Evolutionary conservation across 2,113 vertebrate species (phyloP), one percentile per base, ranked within the genome.

Genomic region (Leuciscus idus): DNA sequence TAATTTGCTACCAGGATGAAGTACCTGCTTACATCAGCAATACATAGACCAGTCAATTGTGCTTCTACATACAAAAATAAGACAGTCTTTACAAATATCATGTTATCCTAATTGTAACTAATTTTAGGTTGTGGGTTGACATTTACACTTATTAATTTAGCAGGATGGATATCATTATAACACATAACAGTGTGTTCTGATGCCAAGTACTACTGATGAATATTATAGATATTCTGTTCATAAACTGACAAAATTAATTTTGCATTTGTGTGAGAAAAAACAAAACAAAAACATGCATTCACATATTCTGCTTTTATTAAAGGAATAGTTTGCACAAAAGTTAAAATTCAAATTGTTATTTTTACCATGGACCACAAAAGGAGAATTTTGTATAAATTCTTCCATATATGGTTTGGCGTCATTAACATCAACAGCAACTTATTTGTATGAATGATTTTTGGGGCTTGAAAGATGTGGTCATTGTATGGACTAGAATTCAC

Each of bases 261-360:
- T 11, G 30, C 43, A 59, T 76, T 28, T 59, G 48, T 82, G 50
- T 73, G 50, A 28, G 75, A 26, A 15, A 66, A 52, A 52, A 52
- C 13, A 52, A 52, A 85, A 70, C 23, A 68, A 57, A 80, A 77
- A 81, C 84, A 86, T 86, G 84, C 84, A 81, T 64, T 61, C 39
- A 21, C 52, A 73, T 73, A 28, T 10, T 23, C n/a, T 1, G 13
- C 9, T 23, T 23, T 23, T 23, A 23, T 17, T 55, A 77, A 46
- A 80, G n/a, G 6, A 48, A 17, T 8, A 26, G 12, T 50, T 48
- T 2, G 1, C 2, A n/a, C n/a, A 26, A 50, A n/a, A 75, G 8
- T 48, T 0, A 1, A 1, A 72, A 50, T 26, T 50, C 72, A 12
- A n/a, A 43, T 43, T 9, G 43, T 17, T 48, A 75, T 50, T 23